Conservation (phyloP, 37 sponge, comb jelly and placozoan genomes). For the Oscarella lobularis region DNA sequence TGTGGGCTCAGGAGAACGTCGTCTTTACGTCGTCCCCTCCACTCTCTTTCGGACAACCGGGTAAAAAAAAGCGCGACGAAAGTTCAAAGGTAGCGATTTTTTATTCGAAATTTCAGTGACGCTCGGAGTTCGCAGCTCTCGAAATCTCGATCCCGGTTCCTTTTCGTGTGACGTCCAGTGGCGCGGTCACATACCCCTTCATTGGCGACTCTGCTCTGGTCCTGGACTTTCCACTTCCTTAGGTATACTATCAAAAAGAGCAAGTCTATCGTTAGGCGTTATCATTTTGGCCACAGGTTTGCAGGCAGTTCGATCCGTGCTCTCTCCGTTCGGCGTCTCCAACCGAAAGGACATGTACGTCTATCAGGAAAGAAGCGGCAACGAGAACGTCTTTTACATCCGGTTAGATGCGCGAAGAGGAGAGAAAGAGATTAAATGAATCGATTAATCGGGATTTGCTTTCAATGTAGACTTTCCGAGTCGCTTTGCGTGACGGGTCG, state of each 20-base stretch:
- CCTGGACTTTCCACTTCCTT: background rate
- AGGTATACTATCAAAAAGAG: background rate
- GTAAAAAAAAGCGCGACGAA: too few species aligned
- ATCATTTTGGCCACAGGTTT: background rate
- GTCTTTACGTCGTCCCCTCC: background rate
- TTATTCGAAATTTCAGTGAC: too few species aligned
- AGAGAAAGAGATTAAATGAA: too few species aligned
- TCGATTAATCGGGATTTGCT: too few species aligned
- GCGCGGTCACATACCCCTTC: background rate
- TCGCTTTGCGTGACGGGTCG: background rate
- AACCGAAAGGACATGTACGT: slow-evolving; percentile 6
- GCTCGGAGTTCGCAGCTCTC: too few species aligned
- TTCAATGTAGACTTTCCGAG: background rate
- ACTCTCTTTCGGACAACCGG: background rate
- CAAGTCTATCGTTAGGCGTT: background rate
- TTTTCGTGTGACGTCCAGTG: background rate
- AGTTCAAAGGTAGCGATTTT: too few species aligned
- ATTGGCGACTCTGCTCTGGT: background rate
- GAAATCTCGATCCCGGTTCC: background rate
- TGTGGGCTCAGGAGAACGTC: background rate
- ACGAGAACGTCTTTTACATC: background rate
- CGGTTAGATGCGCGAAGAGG: background rate
- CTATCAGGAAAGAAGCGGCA: background rate
- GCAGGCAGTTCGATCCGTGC: background rate
- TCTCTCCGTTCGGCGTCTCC: background rate